Evolutionary conservation across 1,140 invertebrate genomes (phyloP).

Genomic region (Tetraneura akinire): DNA sequence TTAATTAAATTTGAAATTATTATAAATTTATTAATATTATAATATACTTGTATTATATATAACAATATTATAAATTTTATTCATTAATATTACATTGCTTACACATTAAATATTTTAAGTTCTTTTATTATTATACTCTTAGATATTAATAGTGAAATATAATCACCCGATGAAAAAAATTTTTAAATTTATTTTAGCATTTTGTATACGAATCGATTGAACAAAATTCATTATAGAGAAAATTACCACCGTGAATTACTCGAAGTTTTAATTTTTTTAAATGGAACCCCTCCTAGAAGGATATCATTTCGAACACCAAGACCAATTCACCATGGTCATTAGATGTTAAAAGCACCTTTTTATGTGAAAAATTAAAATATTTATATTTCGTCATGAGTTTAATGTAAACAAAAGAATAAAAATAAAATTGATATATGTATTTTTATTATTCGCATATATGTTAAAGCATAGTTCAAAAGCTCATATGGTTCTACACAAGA

Average conservation of each 20-base stretch:
- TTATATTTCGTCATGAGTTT: constrained; percentile 50
- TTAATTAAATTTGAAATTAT: no score
- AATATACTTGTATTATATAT: no score
- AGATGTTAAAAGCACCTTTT: constrained; percentile 53
- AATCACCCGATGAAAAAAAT: background rate
- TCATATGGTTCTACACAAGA: no score
- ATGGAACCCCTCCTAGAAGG: background rate
- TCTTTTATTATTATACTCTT: background rate
- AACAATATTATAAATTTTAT: no score
- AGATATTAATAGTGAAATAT: no score
- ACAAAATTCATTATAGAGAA: constrained; percentile 23
- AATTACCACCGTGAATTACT: constrained; percentile 52
- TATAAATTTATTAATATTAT: no score
- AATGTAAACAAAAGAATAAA: background rate
- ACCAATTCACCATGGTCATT: constrained; percentile 50
- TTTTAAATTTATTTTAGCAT: background rate
- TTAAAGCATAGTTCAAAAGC: no score
- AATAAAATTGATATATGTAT: no score
- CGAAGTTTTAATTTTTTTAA: constrained; percentile 39
- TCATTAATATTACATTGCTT: no score
- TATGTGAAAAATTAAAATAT: constrained; percentile 54
- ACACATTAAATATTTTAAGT: no score
- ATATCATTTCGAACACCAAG: constrained; percentile 39
- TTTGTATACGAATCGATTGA: background rate
- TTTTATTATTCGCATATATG: no score